Evolutionary conservation across 2,797 vertebrate species (phyloP).

Genomic region (Steatocranus sp.): DNA sequence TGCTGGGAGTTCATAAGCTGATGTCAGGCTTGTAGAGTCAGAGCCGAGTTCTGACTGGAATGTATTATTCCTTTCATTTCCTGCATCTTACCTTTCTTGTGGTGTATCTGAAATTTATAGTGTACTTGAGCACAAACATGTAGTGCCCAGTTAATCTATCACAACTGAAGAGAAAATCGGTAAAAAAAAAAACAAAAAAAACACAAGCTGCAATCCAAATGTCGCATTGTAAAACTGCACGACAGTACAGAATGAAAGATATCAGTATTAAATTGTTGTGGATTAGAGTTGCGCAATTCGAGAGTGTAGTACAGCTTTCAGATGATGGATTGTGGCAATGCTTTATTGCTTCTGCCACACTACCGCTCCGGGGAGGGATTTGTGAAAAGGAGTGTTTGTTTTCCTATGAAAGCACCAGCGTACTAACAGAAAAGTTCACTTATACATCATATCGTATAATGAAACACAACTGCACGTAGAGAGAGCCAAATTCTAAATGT

Average conservation of each 20-base stretch:
- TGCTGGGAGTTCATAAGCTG: background rate
- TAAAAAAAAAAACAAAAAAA: accelerated
- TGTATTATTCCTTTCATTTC: conserved; percentile 32
- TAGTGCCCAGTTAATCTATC: background rate
- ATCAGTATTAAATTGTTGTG: background rate
- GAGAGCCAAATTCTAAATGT: background rate
- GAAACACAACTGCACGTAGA: background rate
- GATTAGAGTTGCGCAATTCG: background rate
- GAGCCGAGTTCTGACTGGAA: background rate
- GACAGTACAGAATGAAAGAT: background rate
- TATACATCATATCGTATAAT: background rate
- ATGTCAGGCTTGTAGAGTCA: background rate
- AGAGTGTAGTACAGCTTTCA: background rate
- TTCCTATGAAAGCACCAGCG: background rate
- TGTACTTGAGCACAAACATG: background rate
- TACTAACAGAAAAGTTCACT: background rate
- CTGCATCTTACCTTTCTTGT: background rate
- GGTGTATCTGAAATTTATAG: background rate
- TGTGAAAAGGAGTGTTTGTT: conserved; percentile 18
- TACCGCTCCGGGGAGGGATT: background rate
- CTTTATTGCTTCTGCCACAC: background rate
- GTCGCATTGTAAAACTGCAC: background rate
- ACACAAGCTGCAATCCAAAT: background rate
- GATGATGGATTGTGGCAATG: conserved; percentile 1
- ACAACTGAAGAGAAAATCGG: background rate